Evolutionary conservation across 2,113 vertebrate genomes (phyloP), one percentile per base, ranked within the genome.

Genomic region (Ameiurus melas): DNA sequence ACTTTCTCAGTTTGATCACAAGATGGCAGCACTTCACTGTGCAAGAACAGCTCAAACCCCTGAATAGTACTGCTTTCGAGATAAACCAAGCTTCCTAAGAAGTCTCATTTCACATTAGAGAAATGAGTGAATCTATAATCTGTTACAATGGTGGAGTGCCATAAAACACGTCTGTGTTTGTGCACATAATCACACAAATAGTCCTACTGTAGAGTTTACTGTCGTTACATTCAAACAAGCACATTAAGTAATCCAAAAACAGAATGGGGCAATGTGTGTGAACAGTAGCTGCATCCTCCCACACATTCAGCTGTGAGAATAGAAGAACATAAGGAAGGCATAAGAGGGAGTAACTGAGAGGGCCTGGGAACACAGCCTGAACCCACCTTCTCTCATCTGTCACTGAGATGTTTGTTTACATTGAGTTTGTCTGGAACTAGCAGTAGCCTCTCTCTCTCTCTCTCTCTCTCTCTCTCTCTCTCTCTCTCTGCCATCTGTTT

Each of bases 331-430:
- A 89, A 73, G 85, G 81, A 81, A 86, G 85, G 81, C 80, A 88
- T 87, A 84, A 62, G 83, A 84, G 58, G 51, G 64, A 89, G 87
- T 84, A 90, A 89, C 87, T 84, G 87, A 87, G 86, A 88, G 85
- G 82, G 73, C 87, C 87, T 90, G 90, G 78, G 85, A 90, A 89
- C 85, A 87, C 71, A 85, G 86, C 68, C 83, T 77, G 77, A 71
- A 70, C 86, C 88, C 85, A 91, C 90, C 82, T 89, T 84, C 73
- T 75, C 85, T 91, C 90, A 91, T 91, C 83, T 91, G 88, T 91
- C 90, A 86, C 83, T 60, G 86, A 89, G 88, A 90, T 89, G 90
- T 91, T 89, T 90, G 88, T 90, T 91, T 91, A 87, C 88, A 86
- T 83, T 89, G 62, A 89, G 64, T 80, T 83, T 87, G 81, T 91